These are phyloP conservation scores for Donacobius atricapilla DNA, from an alignment of 2,113 vertebrate species.

Conservation along the genomic window DNA sequence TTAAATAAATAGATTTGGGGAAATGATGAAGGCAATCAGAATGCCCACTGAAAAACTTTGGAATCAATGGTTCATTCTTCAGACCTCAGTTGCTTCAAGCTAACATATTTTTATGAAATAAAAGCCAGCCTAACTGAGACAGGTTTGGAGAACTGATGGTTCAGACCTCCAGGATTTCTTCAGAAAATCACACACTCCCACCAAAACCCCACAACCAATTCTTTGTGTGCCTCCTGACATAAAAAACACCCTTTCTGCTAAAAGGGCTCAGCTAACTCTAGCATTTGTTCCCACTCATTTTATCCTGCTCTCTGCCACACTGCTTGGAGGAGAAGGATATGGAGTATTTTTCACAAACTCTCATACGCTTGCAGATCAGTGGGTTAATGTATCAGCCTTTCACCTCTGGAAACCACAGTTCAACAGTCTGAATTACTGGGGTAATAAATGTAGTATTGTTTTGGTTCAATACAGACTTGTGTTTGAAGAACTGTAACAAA, in stretches of 20 bases:
- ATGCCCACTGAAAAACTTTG: background rate
- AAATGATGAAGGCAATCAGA: background rate
- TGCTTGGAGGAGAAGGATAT: background rate
- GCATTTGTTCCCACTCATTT: background rate
- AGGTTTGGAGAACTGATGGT: background rate
- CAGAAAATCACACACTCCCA: background rate
- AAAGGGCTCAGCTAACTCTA: background rate
- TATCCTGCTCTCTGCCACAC: background rate
- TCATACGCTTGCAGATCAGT: background rate
- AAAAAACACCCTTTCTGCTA: background rate
- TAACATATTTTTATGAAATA: background rate
- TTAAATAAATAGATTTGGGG: background rate
- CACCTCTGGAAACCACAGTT: conserved; percentile 48
- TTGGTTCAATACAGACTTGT: background rate
- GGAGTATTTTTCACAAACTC: conserved; percentile 7
- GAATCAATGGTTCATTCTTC: background rate
- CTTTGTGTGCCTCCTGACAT: background rate
- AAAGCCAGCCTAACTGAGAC: background rate
- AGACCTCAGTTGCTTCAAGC: background rate
- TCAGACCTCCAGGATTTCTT: conserved; percentile 1
- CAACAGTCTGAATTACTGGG: conserved; percentile 23
- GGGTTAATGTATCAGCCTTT: conserved; percentile 49
- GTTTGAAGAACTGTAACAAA: conserved; percentile 43
- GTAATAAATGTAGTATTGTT: conserved; percentile 47
- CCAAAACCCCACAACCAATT: background rate